Evolutionary conservation across 2,888 invertebrate species (phyloP).

Genomic region (Tipula helvola): DNA sequence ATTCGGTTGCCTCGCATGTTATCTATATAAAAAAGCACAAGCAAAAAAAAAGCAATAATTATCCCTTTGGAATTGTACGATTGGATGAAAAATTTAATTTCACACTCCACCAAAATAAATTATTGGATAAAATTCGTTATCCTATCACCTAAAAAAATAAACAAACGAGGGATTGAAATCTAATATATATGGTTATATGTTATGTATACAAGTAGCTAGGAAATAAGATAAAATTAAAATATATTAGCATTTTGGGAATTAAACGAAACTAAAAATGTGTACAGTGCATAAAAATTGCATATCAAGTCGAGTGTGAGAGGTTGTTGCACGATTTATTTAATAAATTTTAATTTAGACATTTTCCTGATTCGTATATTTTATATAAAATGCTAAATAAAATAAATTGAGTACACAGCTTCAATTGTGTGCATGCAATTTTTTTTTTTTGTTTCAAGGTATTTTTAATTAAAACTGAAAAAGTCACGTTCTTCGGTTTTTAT

Average conservation of each 20-base stretch:
- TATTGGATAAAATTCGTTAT: not conserved
- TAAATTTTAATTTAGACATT: not conserved
- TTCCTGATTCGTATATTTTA: not conserved
- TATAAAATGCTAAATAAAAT: not conserved
- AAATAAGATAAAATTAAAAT: not conserved
- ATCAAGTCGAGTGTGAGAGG: not conserved
- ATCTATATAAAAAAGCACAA: not conserved
- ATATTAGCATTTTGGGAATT: not conserved
- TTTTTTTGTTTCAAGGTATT: not conserved
- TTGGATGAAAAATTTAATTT: not conserved
- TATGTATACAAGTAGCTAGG: not conserved
- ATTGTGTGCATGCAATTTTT: not conserved
- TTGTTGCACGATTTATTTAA: not conserved
- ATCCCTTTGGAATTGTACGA: not conserved
- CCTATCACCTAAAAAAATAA: not conserved
- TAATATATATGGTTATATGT: not conserved
- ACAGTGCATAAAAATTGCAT: not conserved
- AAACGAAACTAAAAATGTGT: not conserved
- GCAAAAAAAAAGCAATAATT: not conserved
- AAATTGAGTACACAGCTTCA: not conserved
- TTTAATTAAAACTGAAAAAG: not conserved
- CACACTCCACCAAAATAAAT: not conserved
- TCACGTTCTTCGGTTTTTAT: not conserved
- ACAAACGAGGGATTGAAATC: not conserved
- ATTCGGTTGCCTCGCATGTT: not conserved